These are phyloP conservation scores for Globodera rostochiensis DNA, from an alignment of 1,140 invertebrate species.

Conservation along the genomic window DNA sequence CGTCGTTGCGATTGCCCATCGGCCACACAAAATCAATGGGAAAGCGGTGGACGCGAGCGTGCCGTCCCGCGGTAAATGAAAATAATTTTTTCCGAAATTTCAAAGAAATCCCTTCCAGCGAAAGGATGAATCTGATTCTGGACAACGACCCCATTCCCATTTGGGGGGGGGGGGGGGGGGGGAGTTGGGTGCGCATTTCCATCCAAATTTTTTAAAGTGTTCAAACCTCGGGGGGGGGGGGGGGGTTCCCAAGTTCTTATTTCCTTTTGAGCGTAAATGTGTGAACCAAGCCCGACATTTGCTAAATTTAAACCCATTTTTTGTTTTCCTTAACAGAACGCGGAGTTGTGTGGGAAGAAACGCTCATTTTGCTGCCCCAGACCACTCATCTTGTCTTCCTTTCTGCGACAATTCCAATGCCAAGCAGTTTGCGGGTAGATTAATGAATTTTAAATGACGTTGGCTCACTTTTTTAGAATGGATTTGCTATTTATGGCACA, in stretches of 20 bases:
- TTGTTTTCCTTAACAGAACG: too few relatives aligned
- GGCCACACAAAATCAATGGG: conserved; percentile 32
- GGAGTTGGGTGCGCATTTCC: too few relatives aligned
- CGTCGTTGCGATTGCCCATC: conserved; percentile 17
- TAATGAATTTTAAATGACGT: too few relatives aligned
- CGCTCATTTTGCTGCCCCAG: conserved; percentile 92
- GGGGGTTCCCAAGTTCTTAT: too few relatives aligned
- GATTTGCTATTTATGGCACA: conserved; percentile 88
- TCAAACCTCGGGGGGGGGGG: too few relatives aligned
- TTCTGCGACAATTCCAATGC: conserved; percentile 99
- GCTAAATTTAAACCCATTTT: too few relatives aligned
- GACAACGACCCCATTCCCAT: conserved; percentile 5
- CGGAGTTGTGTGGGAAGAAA: conserved; percentile 99
- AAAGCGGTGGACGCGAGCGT: conserved; percentile 29
- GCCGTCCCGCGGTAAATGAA: conserved; percentile 23
- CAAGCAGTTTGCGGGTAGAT: conserved; percentile 81
- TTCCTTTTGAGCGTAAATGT: too few relatives aligned
- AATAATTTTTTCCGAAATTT: too few relatives aligned
- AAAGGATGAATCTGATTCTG: conserved; percentile 21
- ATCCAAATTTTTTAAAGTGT: too few relatives aligned
- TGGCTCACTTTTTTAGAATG: too few relatives aligned
- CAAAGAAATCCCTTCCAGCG: neutral
- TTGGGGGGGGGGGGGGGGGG: too few relatives aligned
- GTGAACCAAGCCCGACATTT: too few relatives aligned
- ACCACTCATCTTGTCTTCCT: conserved; percentile 89